These are phyloP conservation scores for Danio jaintianensis DNA, from an alignment of 2,797 vertebrate species.

Conservation along the genomic window DNA sequence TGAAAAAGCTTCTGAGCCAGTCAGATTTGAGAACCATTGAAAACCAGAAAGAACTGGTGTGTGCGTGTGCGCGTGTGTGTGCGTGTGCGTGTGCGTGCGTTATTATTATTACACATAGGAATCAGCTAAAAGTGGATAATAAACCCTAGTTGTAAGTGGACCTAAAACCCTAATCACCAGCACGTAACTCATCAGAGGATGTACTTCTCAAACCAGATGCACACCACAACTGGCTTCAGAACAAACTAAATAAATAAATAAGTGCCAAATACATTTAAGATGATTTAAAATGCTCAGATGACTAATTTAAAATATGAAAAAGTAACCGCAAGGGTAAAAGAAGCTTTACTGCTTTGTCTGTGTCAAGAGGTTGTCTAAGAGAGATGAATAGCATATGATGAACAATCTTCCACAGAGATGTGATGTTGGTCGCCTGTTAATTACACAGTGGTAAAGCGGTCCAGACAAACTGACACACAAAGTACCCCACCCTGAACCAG, in stretches of 20 bases:
- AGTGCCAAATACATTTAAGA: background rate
- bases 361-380: constrained; percentile 2
- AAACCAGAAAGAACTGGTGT: too few relatives aligned
- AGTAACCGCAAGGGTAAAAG: background rate
- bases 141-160: background rate
- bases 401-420: constrained; percentile 34
- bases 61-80: too few relatives aligned
- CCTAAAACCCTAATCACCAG: background rate
- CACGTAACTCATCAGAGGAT: background rate
- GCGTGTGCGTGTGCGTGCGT: too few relatives aligned
- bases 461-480: constrained; percentile 45
- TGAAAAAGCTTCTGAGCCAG: too few relatives aligned
- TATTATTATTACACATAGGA: too few relatives aligned
- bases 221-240: too few relatives aligned
- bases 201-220: background rate
- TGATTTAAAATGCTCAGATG: background rate
- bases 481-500: constrained; percentile 58
- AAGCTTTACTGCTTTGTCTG: background rate
- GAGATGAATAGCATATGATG: constrained; percentile 13
- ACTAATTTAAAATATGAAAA: background rate
- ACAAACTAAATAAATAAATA: too few relatives aligned
- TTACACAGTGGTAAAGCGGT: constrained; percentile 40
- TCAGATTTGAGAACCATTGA: too few relatives aligned
- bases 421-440: constrained; percentile 39
- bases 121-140: too few relatives aligned